Evolutionary conservation across 1,140 invertebrate genomes (phyloP), one percentile per base, ranked within the genome.

Genomic region (Magallana ariakensis): DNA sequence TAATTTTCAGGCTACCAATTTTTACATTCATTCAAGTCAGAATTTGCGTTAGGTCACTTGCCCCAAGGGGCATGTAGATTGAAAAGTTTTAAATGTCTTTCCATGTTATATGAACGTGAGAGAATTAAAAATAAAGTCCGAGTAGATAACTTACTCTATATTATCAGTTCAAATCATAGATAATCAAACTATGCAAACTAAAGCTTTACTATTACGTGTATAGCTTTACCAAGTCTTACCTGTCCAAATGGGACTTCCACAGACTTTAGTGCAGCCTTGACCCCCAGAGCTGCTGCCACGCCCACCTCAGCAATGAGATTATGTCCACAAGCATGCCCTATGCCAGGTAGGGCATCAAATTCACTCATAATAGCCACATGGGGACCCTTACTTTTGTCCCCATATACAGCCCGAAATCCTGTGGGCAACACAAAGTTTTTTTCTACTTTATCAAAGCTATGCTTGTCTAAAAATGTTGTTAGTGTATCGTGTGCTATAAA

Each of bases 261-360:
- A 19, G 60, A 55, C 46, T 93, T 89, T 26, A 94, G 57, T 7
- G 84, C 88, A 11, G 89, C 86, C 83, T 93, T 93, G 16, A 94
- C 84, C 15, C 89, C 93, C 3, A 94, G 60, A 13, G 86, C 92
- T n/a, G 91, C 91, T 10, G 90, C 93, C 13, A 93, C 58, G 0
- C 93, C 92, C 19, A 91, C 91, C 85, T 94, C 93, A 6, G 93
- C 91, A 15, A 94, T 94, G 9, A 94, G 86, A 84, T 94, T 94
- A 80, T 94, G 93, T 1, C 93, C 93, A 88, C 93, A 94, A 1
- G 93, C 94, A 88, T 94, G 93, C 15, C 93, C 94, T 19, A 94
- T 92, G 5, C 88, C 90, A 0, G 93, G 93, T 11, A 94, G 86
- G 6, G 93, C 93, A 86, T 94, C 93, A 85, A 94, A 94, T 89